Evolutionary conservation across 1,140 invertebrate species (phyloP).

Genomic region (Piezodorus guildinii): DNA sequence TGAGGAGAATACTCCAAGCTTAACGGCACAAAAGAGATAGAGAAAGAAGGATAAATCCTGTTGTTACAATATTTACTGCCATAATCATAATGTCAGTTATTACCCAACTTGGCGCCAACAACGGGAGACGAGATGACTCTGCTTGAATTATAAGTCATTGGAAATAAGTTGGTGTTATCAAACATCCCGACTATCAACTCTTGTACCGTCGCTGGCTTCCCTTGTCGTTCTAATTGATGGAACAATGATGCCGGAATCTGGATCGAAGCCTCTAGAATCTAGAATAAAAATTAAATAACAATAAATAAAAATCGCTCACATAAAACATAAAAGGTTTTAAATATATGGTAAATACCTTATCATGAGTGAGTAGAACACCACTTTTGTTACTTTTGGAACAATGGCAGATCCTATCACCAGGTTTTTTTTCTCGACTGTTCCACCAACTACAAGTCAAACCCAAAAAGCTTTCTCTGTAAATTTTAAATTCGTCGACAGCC

Average conservation of each 20-base stretch:
- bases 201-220: conserved; percentile 33
- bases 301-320: conserved; percentile 9
- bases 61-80: no score
- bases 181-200: conserved; percentile 58
- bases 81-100: no score
- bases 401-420: conserved; percentile 38
- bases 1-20: no score
- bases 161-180: conserved; percentile 55
- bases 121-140: conserved; percentile 47
- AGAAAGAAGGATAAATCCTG: no score
- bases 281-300: conserved; percentile 4
- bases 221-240: conserved; percentile 37
- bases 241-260: conserved; percentile 54
- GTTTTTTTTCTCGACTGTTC: conserved; percentile 25
- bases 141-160: conserved; percentile 35
- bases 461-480: conserved; percentile 51
- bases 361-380: conserved; percentile 43
- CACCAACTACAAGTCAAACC: conserved; percentile 69
- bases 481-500: conserved; percentile 56
- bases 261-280: conserved; percentile 52
- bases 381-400: conserved; percentile 52
- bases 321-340: background rate
- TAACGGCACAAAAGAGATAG: no score
- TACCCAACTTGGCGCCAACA: conserved; percentile 50
- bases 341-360: conserved; percentile 33